phyloP scores from a whole-genome alignment of 2,888 invertebrate species.

The Suillia variegata region DNA sequence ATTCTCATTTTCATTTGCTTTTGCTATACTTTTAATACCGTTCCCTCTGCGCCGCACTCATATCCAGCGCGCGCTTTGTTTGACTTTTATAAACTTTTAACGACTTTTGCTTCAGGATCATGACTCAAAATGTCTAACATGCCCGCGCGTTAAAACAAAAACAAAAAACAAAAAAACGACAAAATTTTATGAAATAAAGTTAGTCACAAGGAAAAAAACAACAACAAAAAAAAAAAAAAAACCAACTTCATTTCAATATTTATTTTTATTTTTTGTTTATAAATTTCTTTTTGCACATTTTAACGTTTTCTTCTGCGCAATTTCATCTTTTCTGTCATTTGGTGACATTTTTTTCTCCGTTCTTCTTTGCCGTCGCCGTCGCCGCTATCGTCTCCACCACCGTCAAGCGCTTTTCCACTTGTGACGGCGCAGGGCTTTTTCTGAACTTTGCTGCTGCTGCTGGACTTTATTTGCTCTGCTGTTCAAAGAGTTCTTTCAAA shows the following conservation, averaged over 20 bases:
- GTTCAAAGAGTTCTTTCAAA: constrained; percentile 7
- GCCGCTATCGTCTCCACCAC: background rate
- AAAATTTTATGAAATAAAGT: background rate
- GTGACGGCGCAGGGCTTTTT: no score
- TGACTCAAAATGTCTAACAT: constrained; percentile 47
- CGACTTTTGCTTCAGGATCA: constrained; percentile 52
- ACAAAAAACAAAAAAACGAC: background rate
- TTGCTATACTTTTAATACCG: background rate
- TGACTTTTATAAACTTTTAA: constrained; percentile 55
- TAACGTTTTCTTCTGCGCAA: constrained; percentile 15
- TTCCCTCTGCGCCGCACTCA: background rate
- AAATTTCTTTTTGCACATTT: constrained; percentile 14
- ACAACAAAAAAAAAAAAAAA: constrained; percentile 16
- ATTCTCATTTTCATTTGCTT: background rate
- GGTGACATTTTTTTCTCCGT: background rate
- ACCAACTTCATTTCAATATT: background rate
- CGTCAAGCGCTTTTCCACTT: no score
- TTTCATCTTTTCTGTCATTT: constrained; percentile 8
- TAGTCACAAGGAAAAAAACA: constrained; percentile 5
- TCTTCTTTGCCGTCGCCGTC: background rate
- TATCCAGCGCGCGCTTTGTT: constrained; percentile 34
- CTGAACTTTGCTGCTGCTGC: no score
- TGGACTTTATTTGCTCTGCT: constrained; percentile 5
- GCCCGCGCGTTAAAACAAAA: constrained; percentile 16
- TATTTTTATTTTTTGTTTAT: constrained; percentile 15